phyloP scores from a whole-genome alignment of 2,797 vertebrate species.

The Eupleurogrammus muticus region DNA sequence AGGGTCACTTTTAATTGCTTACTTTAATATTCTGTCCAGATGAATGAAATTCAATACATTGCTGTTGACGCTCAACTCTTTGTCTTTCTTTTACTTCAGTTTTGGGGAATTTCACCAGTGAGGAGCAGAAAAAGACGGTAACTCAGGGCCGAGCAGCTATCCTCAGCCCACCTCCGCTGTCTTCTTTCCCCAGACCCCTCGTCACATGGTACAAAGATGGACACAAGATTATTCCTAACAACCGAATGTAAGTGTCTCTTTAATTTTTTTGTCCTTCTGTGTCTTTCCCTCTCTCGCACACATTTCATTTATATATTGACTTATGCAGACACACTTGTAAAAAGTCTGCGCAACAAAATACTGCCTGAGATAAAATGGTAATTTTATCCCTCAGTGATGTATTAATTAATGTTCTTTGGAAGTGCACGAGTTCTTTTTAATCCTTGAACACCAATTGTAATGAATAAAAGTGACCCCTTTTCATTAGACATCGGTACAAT shows the following conservation, averaged over 20 bases:
- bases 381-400: conserved; percentile 48
- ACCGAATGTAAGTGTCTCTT: conserved; percentile 88
- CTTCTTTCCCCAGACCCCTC: conserved; percentile 88
- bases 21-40: neutral
- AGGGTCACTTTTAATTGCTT: neutral
- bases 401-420: conserved; percentile 55
- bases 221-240: conserved; percentile 93
- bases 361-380: conserved; percentile 30
- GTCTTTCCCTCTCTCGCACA: neutral
- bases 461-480: conserved; percentile 64
- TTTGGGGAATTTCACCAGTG: conserved; percentile 86
- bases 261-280: neutral
- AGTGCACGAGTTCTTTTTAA: conserved; percentile 45
- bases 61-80: neutral
- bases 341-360: conserved; percentile 29
- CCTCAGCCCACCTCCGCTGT: conserved; percentile 83
- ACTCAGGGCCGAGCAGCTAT: conserved; percentile 88
- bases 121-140: conserved; percentile 87
- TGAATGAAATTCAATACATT: neutral
- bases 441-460: conserved; percentile 46
- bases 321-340: conserved; percentile 4
- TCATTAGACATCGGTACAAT: conserved; percentile 56
- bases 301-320: neutral
- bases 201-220: conserved; percentile 97
- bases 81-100: conserved; percentile 74